phyloP scores from a whole-genome alignment of 2,888 invertebrate genomes.

The Hoplodrina blanda region DNA sequence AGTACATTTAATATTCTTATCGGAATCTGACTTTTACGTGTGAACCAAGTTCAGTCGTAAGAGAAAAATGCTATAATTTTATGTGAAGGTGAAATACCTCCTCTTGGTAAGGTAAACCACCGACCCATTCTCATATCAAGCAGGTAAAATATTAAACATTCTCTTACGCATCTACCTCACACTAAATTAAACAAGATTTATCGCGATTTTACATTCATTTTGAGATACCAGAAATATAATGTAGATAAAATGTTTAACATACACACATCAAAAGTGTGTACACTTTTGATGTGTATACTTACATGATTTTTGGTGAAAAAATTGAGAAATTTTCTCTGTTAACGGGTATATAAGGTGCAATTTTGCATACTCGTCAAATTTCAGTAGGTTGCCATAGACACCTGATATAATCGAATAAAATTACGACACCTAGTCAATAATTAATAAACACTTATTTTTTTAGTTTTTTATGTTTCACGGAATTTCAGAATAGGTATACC shows the following conservation, averaged over 20 bases:
- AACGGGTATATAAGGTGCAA: too few relatives aligned
- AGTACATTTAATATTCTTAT: slow-evolving; percentile 13
- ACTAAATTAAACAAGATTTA: slow-evolving; percentile 29
- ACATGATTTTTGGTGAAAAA: neutral
- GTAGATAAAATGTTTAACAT: neutral
- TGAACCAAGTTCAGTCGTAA: slow-evolving; percentile 7
- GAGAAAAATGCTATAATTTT: slow-evolving; percentile 29
- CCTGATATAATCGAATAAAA: too few relatives aligned
- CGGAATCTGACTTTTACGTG: neutral
- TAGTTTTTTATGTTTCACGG: too few relatives aligned
- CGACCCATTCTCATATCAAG: slow-evolving; percentile 18
- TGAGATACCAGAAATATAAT: neutral
- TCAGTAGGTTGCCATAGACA: too few relatives aligned
- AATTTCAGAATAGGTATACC: too few relatives aligned
- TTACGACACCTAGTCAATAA: too few relatives aligned
- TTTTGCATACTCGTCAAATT: too few relatives aligned
- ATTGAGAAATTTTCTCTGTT: too few relatives aligned
- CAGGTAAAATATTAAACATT: slow-evolving; percentile 34
- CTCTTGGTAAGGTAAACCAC: slow-evolving; percentile 17
- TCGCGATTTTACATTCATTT: slow-evolving; percentile 5
- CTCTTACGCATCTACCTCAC: slow-evolving; percentile 1
- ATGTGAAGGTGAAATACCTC: slow-evolving; percentile 14
- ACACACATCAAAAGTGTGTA: too few relatives aligned
- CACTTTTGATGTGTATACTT: too few relatives aligned
- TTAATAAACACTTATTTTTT: too few relatives aligned